phyloP scores from a whole-genome alignment of 2,888 invertebrate species.

The Rhagium mordax region DNA sequence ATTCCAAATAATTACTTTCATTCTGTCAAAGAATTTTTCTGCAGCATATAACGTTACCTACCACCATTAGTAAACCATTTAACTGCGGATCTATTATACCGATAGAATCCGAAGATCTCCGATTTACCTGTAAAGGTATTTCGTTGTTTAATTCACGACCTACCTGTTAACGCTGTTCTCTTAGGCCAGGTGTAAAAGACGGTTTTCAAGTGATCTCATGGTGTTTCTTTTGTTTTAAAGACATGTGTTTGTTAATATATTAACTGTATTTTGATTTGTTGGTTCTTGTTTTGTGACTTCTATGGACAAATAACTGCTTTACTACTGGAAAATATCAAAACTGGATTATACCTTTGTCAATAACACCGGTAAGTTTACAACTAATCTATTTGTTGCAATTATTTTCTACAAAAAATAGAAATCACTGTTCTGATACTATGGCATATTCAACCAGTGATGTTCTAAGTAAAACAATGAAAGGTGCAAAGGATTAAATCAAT shows the following conservation, averaged over 20 bases:
- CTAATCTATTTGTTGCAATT: not conserved
- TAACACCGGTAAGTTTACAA: conserved; percentile 45
- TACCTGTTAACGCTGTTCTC: conserved; percentile 52
- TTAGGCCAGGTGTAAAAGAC: conserved; percentile 57
- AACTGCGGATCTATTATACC: conserved; percentile 35
- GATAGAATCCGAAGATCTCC: conserved; percentile 48
- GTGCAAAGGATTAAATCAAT: too few species aligned
- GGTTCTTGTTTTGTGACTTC: conserved; percentile 33
- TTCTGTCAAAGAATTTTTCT: not conserved
- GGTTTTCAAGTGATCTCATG: conserved; percentile 40
- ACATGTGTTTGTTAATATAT: conserved; percentile 39
- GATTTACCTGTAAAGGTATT: conserved; percentile 46
- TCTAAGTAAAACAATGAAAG: too few species aligned
- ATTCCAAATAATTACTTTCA: not conserved
- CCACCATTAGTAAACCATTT: conserved; percentile 25
- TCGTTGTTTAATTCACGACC: conserved; percentile 47
- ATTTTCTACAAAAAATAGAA: not conserved
- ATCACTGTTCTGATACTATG: too few species aligned
- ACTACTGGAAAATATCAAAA: conserved; percentile 40
- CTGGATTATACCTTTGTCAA: conserved; percentile 49
- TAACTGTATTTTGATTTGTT: conserved; percentile 34
- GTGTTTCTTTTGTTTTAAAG: conserved; percentile 47
- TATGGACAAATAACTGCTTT: conserved; percentile 26
- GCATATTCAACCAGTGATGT: too few species aligned
- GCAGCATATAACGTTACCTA: not conserved